Conservation (phyloP, 2,888 invertebrate species). For the Netelia melanura region DNA sequence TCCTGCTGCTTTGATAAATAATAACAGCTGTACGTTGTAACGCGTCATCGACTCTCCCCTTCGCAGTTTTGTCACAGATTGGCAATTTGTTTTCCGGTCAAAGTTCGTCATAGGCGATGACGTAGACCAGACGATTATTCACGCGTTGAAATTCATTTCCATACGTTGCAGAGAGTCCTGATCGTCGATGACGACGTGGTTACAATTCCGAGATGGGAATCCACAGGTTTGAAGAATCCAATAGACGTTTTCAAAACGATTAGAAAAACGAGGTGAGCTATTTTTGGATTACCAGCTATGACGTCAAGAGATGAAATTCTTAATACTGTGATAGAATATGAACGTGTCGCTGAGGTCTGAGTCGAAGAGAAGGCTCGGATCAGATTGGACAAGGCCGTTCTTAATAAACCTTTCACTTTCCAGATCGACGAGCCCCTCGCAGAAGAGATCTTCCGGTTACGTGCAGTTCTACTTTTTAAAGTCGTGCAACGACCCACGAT, state of each 20-base stretch:
- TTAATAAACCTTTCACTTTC: slow-evolving; percentile 45
- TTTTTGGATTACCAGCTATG: background rate
- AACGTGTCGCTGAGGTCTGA: slow-evolving; percentile 28
- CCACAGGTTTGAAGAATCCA: background rate
- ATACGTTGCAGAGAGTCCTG: background rate
- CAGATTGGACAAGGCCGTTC: slow-evolving; percentile 39
- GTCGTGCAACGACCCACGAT: slow-evolving; percentile 15
- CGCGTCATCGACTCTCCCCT: background rate
- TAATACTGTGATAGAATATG: background rate
- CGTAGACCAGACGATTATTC: background rate
- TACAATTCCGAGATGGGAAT: background rate
- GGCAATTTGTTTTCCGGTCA: slow-evolving; percentile 10
- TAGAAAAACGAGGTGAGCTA: slow-evolving; percentile 36
- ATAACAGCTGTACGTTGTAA: background rate
- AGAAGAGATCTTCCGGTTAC: background rate
- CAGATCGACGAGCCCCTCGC: background rate
- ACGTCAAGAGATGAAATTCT: no score
- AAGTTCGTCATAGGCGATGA: background rate
- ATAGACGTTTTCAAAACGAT: slow-evolving; percentile 9
- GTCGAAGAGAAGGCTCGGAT: background rate
- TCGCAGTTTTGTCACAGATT: background rate
- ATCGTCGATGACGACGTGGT: slow-evolving; percentile 7
- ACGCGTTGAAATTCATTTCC: slow-evolving; percentile 4
- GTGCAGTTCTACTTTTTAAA: slow-evolving; percentile 13
- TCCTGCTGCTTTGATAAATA: slow-evolving; percentile 41